Percentiles rank a stretch among this genome's conserved stretches.
Evolutionary conservation across 2,113 vertebrate genomes (phyloP).

Genomic region (Salminus brasiliensis): DNA sequence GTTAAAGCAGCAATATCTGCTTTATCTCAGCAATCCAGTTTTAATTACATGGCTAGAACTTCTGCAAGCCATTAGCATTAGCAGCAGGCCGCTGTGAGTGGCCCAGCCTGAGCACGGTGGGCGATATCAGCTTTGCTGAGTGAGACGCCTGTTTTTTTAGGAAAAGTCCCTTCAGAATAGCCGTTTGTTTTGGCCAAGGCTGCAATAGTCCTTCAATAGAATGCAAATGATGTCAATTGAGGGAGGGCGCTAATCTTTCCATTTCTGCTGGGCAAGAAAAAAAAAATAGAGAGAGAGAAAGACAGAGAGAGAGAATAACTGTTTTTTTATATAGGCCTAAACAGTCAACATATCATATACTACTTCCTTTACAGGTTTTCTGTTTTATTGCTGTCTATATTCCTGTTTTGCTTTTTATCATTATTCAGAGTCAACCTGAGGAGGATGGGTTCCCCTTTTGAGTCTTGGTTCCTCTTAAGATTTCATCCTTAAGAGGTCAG

Average conservation of each 20-base stretch:
- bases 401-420: too few species aligned
- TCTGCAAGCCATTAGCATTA: not conserved
- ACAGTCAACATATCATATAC: too few species aligned
- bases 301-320: too few species aligned
- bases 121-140: conserved; percentile 24
- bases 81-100: not conserved
- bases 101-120: not conserved
- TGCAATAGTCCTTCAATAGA: conserved; percentile 80
- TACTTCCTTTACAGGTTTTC: too few species aligned
- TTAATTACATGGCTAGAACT: not conserved
- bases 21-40: not conserved
- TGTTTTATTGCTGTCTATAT: too few species aligned
- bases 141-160: conserved; percentile 68
- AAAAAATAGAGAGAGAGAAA: not conserved
- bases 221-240: conserved; percentile 80
- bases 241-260: conserved; percentile 74
- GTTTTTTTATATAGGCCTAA: too few species aligned
- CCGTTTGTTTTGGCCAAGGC: conserved; percentile 76
- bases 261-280: not conserved
- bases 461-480: too few species aligned
- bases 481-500: too few species aligned
- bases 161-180: conserved; percentile 68
- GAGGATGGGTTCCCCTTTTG: too few species aligned
- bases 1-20: not conserved
- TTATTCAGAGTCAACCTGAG: too few species aligned